Evolutionary conservation across 2,113 vertebrate species (phyloP).

Genomic region (Zosterops pallidus): DNA sequence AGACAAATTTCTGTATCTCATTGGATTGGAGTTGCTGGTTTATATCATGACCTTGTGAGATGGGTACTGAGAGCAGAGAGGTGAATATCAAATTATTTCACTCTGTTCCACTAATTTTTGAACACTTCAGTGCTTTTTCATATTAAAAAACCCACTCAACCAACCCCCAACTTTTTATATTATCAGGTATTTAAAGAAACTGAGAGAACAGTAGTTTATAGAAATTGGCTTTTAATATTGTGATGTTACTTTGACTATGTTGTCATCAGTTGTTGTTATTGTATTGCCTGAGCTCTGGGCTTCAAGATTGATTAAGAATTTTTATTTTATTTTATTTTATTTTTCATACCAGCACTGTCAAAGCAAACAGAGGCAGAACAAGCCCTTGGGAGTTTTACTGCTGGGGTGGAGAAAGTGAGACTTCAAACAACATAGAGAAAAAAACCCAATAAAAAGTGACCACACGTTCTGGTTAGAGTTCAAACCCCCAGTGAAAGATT

Average conservation of each 20-base stretch:
- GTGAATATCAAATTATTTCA: constrained; percentile 23
- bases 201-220: background rate
- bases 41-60: background rate
- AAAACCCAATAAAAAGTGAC: background rate
- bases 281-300: background rate
- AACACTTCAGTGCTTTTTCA: background rate
- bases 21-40: background rate
- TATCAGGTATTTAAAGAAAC: background rate
- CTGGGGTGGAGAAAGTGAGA: background rate
- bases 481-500: background rate
- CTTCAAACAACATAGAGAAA: background rate
- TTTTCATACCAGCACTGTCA: background rate
- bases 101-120: background rate
- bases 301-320: background rate
- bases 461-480: background rate
- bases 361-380: background rate
- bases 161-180: background rate
- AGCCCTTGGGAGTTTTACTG: background rate
- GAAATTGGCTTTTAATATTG: background rate
- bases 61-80: background rate
- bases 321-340: no score
- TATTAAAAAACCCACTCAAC: background rate
- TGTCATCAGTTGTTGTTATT: background rate
- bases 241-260: background rate
- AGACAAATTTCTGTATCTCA: background rate